These are phyloP conservation scores for Rhipidura dahli DNA, from an alignment of 2,113 vertebrate species.

Conservation along the genomic window DNA sequence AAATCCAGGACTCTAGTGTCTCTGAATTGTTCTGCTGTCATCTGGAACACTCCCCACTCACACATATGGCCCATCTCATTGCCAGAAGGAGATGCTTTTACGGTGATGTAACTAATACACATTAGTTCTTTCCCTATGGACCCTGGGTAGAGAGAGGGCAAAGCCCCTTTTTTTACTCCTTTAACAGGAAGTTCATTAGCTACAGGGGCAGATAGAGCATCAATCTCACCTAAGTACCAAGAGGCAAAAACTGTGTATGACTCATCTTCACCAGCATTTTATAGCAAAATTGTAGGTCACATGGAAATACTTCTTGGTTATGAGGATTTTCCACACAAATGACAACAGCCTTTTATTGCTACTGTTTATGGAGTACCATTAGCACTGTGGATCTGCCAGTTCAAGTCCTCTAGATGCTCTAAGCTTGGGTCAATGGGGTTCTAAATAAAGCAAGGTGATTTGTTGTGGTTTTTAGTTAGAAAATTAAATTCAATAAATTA, in stretches of 20 bases:
- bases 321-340: not conserved
- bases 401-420: not conserved
- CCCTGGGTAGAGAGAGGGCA: not conserved
- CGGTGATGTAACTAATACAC: not conserved
- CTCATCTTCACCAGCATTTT: not conserved
- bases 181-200: not conserved
- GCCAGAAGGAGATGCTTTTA: slow-evolving; percentile 14
- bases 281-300: not conserved
- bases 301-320: not conserved
- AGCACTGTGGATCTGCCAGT: not conserved
- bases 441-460: not conserved
- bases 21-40: slow-evolving; percentile 23
- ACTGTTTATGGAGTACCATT: not conserved
- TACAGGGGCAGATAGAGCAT: not conserved
- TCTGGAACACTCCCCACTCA: not conserved
- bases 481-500: not conserved
- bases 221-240: not conserved
- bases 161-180: not conserved
- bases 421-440: not conserved
- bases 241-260: not conserved
- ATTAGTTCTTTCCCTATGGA: not conserved
- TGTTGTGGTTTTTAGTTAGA: not conserved
- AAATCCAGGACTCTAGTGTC: not conserved
- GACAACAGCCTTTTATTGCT: not conserved
- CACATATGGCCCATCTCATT: not conserved